Percentiles rank a stretch among this genome's conserved stretches.
Conservation (phyloP, 2,797 vertebrate species). For the Myotis planiceps region DNA sequence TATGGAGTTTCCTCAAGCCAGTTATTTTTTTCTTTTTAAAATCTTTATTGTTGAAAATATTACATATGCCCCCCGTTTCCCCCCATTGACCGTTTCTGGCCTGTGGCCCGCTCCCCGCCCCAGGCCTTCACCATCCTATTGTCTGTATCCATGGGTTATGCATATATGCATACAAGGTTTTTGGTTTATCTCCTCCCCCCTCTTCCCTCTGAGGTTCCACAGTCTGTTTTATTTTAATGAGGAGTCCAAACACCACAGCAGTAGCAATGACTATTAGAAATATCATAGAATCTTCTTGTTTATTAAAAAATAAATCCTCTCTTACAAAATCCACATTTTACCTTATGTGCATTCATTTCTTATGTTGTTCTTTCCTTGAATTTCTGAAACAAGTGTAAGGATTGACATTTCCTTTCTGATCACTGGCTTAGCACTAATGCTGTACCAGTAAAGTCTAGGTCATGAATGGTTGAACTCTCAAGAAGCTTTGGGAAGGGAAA, state of each 20-base stretch:
- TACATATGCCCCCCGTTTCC: fast-evolving
- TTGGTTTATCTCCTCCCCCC: too few species aligned
- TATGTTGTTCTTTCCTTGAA: constrained; percentile 30
- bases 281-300: constrained; percentile 15
- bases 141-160: too few species aligned
- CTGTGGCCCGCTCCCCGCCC: fast-evolving
- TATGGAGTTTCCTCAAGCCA: too few species aligned
- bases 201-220: too few species aligned
- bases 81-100: too few species aligned
- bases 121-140: too few species aligned
- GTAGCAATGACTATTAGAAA: neutral
- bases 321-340: neutral
- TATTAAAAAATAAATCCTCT: constrained; percentile 17
- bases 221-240: constrained; percentile 6
- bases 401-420: constrained; percentile 63
- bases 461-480: constrained; percentile 48
- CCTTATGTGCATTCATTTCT: neutral
- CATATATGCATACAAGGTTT: too few species aligned
- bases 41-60: too few species aligned
- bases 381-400: constrained; percentile 30
- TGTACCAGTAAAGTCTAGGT: constrained; percentile 9
- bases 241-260: neutral
- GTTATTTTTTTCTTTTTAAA: too few species aligned
- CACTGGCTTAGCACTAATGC: constrained; percentile 45
- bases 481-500: constrained; percentile 43